Percentiles rank a stretch among this genome's conserved stretches.
These are phyloP conservation scores for Myzus persicae DNA, from an alignment of 1,140 invertebrate genomes.

Conservation along the genomic window DNA sequence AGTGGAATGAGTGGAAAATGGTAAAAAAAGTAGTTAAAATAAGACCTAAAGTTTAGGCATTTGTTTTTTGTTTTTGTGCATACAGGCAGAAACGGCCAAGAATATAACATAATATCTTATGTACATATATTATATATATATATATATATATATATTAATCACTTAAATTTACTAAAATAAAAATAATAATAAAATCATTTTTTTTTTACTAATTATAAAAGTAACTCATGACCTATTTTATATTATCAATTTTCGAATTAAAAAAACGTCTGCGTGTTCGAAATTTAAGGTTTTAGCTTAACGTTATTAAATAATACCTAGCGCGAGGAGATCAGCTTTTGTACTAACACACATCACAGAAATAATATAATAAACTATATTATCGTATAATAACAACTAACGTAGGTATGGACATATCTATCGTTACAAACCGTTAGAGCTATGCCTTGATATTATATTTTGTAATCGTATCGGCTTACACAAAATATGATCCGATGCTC, in stretches of 20 bases:
- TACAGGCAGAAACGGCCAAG: neutral
- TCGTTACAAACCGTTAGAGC: neutral
- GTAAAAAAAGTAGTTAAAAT: too few species aligned
- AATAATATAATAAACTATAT: neutral
- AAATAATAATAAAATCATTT: neutral
- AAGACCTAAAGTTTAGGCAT: neutral
- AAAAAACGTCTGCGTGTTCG: neutral
- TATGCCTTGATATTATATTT: neutral
- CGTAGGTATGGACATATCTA: too few species aligned
- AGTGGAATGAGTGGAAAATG: neutral
- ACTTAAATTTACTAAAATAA: neutral
- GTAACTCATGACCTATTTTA: neutral
- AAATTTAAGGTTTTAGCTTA: neutral
- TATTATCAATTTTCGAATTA: neutral
- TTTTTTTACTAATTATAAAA: neutral
- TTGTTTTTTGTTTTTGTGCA: neutral
- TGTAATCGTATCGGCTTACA: neutral
- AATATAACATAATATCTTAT: too few species aligned
- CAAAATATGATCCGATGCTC: neutral
- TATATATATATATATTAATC: neutral
- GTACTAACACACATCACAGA: neutral
- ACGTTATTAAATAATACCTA: neutral
- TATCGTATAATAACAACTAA: neutral
- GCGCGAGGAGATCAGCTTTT: too few species aligned
- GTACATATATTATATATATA: too few species aligned